Percentiles rank a stretch among this genome's conserved stretches.
phyloP scores from a whole-genome alignment of 64 coral and sea anemone species.

The Montipora sp. region DNA sequence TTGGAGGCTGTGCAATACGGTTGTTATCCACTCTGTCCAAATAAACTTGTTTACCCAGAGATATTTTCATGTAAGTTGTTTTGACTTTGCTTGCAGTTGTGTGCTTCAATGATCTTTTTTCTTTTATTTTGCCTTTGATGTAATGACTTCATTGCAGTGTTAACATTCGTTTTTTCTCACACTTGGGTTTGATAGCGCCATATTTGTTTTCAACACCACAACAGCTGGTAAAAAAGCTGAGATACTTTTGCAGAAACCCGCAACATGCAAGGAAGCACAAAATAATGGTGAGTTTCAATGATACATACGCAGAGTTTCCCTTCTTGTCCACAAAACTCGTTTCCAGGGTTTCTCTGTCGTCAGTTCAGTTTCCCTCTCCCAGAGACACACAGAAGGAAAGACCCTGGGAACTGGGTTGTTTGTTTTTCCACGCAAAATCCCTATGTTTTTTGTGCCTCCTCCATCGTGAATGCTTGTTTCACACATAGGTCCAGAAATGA shows the following conservation, averaged over 20 bases:
- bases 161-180: background rate
- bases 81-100: background rate
- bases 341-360: too few species aligned
- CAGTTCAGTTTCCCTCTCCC: too few species aligned
- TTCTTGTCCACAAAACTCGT: too few species aligned
- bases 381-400: too few species aligned
- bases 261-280: constrained; percentile 19
- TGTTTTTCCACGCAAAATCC: too few species aligned
- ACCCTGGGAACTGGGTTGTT: too few species aligned
- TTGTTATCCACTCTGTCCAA: constrained; percentile 96
- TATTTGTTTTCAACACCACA: constrained; percentile 72
- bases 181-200: constrained; percentile 32
- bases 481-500: too few species aligned
- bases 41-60: constrained; percentile 90
- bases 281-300: background rate
- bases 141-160: background rate
- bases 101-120: background rate
- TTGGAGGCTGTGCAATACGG: constrained; percentile 77
- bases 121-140: background rate
- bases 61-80: constrained; percentile 82
- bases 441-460: too few species aligned
- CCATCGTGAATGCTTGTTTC: too few species aligned
- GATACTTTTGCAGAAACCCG: constrained; percentile 65
- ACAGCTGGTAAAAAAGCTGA: constrained; percentile 67
- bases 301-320: background rate